Percentiles rank a stretch among this genome's conserved stretches.
These are phyloP conservation scores for Drosophila kokeensis DNA, from an alignment of 2,888 invertebrate species.

Conservation along the genomic window DNA sequence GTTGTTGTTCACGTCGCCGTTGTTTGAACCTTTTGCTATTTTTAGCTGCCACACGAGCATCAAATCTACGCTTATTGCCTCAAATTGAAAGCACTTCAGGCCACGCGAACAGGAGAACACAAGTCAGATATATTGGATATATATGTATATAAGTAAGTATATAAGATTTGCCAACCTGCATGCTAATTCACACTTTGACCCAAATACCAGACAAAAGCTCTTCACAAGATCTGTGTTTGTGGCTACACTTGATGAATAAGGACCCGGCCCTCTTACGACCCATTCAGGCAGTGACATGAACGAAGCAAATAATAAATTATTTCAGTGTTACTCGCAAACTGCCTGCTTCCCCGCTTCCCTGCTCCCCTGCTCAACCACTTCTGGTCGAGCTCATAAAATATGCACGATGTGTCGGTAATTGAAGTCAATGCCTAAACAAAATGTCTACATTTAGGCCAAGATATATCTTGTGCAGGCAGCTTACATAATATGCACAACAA, in stretches of 20 bases:
- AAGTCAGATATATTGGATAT: conserved; percentile 3
- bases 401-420: conserved; percentile 71
- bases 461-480: conserved; percentile 13
- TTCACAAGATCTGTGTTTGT: conserved; percentile 11
- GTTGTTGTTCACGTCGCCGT: neutral
- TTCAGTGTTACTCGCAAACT: conserved; percentile 7
- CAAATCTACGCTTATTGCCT: conserved; percentile 60
- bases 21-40: conserved; percentile 45
- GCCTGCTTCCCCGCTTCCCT: conserved; percentile 1
- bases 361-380: neutral
- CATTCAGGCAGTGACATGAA: conserved; percentile 43
- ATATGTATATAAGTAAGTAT: neutral
- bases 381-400: conserved; percentile 58
- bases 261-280: conserved; percentile 28
- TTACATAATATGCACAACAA: conserved; percentile 12
- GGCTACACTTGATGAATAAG: conserved; percentile 30
- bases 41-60: conserved; percentile 53
- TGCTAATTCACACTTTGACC: conserved; percentile 75
- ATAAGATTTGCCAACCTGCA: conserved; percentile 41
- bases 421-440: conserved; percentile 67
- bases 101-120: conserved; percentile 27
- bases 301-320: conserved; percentile 57
- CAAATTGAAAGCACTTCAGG: conserved; percentile 51
- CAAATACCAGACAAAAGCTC: conserved; percentile 52
- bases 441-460: conserved; percentile 50